Conservation (phyloP, 2,797 vertebrate species). For the Melanotaenia maccullochi region DNA sequence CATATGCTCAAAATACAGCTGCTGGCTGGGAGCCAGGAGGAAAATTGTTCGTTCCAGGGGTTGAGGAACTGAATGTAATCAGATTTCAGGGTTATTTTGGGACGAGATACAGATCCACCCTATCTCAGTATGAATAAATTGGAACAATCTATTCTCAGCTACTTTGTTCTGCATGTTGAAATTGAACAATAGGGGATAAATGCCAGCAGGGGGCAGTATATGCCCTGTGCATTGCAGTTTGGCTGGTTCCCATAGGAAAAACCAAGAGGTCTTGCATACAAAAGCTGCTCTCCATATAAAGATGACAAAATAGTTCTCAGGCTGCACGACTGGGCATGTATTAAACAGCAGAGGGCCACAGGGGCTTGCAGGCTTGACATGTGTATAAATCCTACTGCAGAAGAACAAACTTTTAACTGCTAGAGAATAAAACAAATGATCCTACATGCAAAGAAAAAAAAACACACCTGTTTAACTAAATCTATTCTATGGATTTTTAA, state of each 20-base stretch:
- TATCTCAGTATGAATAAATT: constrained; percentile 78
- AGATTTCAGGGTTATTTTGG: constrained; percentile 82
- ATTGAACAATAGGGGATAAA: constrained; percentile 43
- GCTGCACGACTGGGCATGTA: constrained; percentile 74
- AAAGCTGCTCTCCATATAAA: constrained; percentile 78
- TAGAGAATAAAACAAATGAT: constrained; percentile 65
- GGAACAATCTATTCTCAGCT: constrained; percentile 81
- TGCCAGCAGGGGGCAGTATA: constrained; percentile 87
- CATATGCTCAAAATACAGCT: constrained; percentile 36
- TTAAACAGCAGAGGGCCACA: constrained; percentile 80
- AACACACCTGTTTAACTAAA: constrained; percentile 43
- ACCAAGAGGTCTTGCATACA: constrained; percentile 72
- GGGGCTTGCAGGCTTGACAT: constrained; percentile 74
- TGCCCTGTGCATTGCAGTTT: constrained; percentile 71
- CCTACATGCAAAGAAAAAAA: constrained; percentile 25
- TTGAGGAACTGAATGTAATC: constrained; percentile 78
- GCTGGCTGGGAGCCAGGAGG: constrained; percentile 64
- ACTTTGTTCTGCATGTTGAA: constrained; percentile 71
- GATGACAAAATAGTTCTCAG: constrained; percentile 79
- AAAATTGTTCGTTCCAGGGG: constrained; percentile 72
- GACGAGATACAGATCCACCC: constrained; percentile 77
- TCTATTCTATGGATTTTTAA: constrained; percentile 45
- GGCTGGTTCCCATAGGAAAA: constrained; percentile 64
- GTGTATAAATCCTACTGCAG: constrained; percentile 72
- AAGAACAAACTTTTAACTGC: constrained; percentile 63